phyloP scores from a whole-genome alignment of 2,797 vertebrate species.

The Falco cherrug region DNA sequence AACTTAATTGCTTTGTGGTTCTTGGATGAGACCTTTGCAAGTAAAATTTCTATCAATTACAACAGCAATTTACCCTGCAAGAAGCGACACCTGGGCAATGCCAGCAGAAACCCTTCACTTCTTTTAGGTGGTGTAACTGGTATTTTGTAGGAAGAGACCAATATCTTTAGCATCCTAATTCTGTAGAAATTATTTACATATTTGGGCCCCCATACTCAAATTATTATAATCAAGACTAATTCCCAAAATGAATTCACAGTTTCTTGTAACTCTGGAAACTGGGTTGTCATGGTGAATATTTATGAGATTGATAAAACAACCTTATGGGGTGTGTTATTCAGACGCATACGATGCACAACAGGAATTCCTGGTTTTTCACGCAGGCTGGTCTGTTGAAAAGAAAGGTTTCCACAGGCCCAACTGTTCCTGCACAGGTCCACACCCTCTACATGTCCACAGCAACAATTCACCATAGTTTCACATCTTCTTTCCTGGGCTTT shows the following conservation, averaged over 20 bases:
- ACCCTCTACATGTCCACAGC: constrained; percentile 36
- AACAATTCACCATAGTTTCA: constrained; percentile 56
- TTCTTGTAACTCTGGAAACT: not conserved
- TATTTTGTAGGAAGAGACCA: not conserved
- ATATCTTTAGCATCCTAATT: not conserved
- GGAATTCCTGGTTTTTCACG: not conserved
- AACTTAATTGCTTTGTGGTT: not conserved
- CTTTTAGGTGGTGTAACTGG: not conserved
- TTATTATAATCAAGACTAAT: not conserved
- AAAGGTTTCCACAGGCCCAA: not conserved
- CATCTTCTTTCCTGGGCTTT: constrained; percentile 33
- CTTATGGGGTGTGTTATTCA: not conserved
- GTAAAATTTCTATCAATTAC: not conserved
- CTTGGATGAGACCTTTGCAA: not conserved
- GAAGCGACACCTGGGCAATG: not conserved
- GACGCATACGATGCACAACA: not conserved
- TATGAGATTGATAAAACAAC: not conserved
- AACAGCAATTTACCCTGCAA: not conserved
- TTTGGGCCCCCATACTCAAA: not conserved
- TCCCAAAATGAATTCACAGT: not conserved
- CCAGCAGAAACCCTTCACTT: not conserved
- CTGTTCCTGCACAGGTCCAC: not conserved
- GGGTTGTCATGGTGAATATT: constrained; percentile 46
- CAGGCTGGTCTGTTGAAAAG: not conserved
- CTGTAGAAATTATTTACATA: not conserved